phyloP scores from a whole-genome alignment of 2,113 vertebrate species.

The Carollia perspicillata region DNA sequence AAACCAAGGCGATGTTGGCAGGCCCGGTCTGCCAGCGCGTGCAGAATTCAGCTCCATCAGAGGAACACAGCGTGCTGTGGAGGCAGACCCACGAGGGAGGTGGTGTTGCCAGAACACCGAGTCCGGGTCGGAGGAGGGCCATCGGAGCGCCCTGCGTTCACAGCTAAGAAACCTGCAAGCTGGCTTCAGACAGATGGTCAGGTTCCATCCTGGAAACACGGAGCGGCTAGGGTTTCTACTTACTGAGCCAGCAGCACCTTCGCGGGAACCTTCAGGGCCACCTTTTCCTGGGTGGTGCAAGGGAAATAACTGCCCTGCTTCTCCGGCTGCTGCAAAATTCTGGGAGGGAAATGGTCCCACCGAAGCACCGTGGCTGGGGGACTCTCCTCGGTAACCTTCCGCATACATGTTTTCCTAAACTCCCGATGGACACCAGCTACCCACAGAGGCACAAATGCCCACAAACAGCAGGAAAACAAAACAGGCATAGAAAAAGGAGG shows the following conservation, averaged over 20 bases:
- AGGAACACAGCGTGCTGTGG: not conserved
- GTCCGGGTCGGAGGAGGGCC: not conserved
- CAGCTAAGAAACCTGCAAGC: not conserved
- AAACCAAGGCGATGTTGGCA: not conserved
- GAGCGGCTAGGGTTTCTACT: not conserved
- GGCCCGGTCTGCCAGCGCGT: not conserved
- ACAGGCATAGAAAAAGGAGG: too few species aligned
- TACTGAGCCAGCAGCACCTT: not conserved
- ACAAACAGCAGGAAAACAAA: not conserved
- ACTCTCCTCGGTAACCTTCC: not conserved
- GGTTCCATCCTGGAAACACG: not conserved
- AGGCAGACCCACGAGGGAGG: not conserved
- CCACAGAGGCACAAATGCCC: not conserved
- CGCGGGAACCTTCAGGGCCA: conserved; percentile 1
- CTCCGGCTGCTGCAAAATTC: not conserved
- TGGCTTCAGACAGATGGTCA: conserved; percentile 8
- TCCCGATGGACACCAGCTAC: not conserved
- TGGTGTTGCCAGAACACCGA: conserved; percentile 22
- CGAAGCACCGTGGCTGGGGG: not conserved
- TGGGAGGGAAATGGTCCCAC: not conserved
- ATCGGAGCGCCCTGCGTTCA: not conserved
- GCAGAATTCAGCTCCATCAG: not conserved
- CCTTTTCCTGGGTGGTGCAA: not conserved
- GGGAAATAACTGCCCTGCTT: not conserved
- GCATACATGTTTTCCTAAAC: not conserved